Conservation (phyloP, 1,140 invertebrate genomes). For the Eupristina koningsbergeri region DNA sequence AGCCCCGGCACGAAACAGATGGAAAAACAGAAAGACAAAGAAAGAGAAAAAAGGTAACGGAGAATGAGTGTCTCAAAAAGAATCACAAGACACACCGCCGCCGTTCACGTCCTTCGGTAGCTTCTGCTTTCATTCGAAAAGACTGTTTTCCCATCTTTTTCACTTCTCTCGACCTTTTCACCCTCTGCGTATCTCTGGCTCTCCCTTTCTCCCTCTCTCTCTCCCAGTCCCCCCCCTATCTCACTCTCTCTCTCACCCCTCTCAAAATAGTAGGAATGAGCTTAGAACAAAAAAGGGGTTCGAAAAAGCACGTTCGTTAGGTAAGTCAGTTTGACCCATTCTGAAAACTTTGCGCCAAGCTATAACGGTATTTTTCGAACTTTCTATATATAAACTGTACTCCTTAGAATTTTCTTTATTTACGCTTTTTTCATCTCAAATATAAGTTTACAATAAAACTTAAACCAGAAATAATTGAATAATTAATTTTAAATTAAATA, state of each 20-base stretch:
- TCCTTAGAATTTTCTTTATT: background rate
- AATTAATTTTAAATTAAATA: too few relatives aligned
- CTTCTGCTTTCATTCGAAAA: slow-evolving; percentile 39
- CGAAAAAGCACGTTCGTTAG: slow-evolving; percentile 46
- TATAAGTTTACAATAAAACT: too few relatives aligned
- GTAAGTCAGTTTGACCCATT: slow-evolving; percentile 27
- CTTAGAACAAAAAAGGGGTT: slow-evolving; percentile 28
- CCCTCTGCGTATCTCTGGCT: too few relatives aligned
- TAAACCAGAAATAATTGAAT: too few relatives aligned
- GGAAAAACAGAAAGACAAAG: slow-evolving; percentile 7
- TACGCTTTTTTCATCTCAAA: too few relatives aligned
- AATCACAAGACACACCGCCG: slow-evolving; percentile 15
- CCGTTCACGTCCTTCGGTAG: slow-evolving; percentile 20
- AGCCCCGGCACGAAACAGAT: background rate
- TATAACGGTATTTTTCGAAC: background rate
- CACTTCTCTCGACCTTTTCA: background rate
- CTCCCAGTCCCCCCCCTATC: background rate
- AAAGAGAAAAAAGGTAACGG: background rate
- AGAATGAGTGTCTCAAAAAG: background rate
- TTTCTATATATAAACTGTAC: slow-evolving; percentile 16
- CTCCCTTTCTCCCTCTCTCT: background rate
- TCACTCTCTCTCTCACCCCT: background rate
- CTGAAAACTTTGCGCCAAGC: slow-evolving; percentile 28
- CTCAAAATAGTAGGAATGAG: too few relatives aligned
- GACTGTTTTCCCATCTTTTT: background rate